Evolutionary conservation across 2,888 invertebrate genomes (phyloP), one percentile per base, ranked within the genome.

Genomic region (Dendrolimus houi): DNA sequence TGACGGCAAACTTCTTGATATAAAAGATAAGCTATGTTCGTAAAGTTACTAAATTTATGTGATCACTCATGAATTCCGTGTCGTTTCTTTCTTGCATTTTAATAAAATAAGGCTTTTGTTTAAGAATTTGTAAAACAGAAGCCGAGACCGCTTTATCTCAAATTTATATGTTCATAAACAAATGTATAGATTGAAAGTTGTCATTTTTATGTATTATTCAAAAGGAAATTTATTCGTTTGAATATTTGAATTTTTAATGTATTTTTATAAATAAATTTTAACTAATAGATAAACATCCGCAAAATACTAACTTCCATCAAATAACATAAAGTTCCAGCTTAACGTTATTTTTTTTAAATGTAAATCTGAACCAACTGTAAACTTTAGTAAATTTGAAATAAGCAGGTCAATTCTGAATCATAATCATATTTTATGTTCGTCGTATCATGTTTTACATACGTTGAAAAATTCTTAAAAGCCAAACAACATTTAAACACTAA

Each of bases 151-250:
- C 47, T 47, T 47, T 47, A 3, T 10, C 12, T 47, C 12, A 29
- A 47, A 47, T 47, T 47, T 47, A 47, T 47, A 12, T 47, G 9
- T 47, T 47, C 47, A 8, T 47, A 47, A 47, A 47, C 9, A 47
- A 47, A 47, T 12, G 12, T 12, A 63, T 60, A 53, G 57, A 62
- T 60, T 56, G 58, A 58, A 56, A 66, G 56, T 40, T 53, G 54
- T 57, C 47, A 47, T 47, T 47, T 47, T 47, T 47, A 47, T 47
- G 47, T 47, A 9, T 47, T 47, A 9, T 8, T 47, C 9, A 47
- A 10, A 12, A 47, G 9, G 6, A 14, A 47, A 47, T 47, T 2
- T 47, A 47, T 47, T 2, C 12, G 10, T 47, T 47, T 47, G 47
- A 8, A 12, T 47, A 12, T 47, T 47, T 47, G 47, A 47, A 47